phyloP scores from a whole-genome alignment of 1,140 invertebrate species.

The Pinna nobilis region DNA sequence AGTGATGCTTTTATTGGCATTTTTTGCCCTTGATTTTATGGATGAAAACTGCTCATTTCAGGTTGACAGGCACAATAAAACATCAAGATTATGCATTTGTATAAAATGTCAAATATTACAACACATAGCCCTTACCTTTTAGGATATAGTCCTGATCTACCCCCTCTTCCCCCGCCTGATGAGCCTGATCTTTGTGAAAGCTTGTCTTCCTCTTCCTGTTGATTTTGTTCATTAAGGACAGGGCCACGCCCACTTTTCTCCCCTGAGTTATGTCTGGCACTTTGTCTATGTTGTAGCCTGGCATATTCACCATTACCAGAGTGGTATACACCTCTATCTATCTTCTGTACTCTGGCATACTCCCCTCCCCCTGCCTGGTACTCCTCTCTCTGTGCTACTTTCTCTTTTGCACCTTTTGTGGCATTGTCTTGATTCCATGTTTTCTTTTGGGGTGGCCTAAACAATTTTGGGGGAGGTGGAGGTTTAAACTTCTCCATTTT shows the following conservation, averaged over 20 bases:
- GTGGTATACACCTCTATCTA: conserved; percentile 13
- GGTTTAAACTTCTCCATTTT: background rate
- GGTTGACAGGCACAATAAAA: no score
- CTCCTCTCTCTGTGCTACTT: background rate
- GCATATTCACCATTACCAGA: conserved; percentile 3
- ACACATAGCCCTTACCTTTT: conserved; percentile 3
- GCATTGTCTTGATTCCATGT: conserved; percentile 11
- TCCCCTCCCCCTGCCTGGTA: conserved; percentile 27
- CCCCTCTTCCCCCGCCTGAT: conserved; percentile 11
- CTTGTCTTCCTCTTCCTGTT: no score
- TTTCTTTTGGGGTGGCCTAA: conserved; percentile 17
- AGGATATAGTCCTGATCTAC: background rate
- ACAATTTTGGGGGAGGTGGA: conserved; percentile 3
- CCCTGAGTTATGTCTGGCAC: background rate
- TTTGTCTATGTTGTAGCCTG: background rate
- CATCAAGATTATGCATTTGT: no score
- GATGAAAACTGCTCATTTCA: no score
- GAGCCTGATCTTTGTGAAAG: background rate
- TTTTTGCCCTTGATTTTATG: no score
- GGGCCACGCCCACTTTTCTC: conserved; percentile 6
- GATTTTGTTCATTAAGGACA: conserved; percentile 6
- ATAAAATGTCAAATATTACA: no score
- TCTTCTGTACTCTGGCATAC: conserved; percentile 43
- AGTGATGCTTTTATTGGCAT: no score
- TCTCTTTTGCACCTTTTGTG: background rate